phyloP scores from a whole-genome alignment of 1,140 invertebrate species.

The Telenomus remus region DNA sequence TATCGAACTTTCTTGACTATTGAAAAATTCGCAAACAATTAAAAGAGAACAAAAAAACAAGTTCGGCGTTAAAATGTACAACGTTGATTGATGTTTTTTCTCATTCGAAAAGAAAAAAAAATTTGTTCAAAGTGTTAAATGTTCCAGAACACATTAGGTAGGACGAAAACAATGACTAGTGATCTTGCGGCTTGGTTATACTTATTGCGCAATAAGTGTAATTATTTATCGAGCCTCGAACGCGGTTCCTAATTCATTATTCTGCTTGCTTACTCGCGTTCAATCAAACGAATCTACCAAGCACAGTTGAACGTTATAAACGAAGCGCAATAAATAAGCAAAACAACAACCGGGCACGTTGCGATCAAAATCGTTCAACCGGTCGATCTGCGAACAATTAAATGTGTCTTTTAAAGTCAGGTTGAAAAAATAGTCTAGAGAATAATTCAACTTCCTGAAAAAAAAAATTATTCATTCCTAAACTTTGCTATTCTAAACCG shows the following conservation, averaged over 20 bases:
- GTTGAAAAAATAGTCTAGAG: too few species aligned
- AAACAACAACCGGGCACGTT: too few species aligned
- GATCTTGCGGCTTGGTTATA: constrained; percentile 57
- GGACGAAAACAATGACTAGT: constrained; percentile 10
- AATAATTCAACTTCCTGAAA: too few species aligned
- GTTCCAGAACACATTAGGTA: constrained; percentile 23
- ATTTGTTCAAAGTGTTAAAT: constrained; percentile 14
- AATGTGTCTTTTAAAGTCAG: constrained; percentile 27
- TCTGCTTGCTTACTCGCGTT: constrained; percentile 24
- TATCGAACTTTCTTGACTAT: not conserved
- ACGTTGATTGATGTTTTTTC: constrained; percentile 2
- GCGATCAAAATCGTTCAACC: not conserved
- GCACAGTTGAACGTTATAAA: not conserved
- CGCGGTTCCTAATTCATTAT: constrained; percentile 38
- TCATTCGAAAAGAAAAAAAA: not conserved
- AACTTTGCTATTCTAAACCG: too few species aligned
- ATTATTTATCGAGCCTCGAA: constrained; percentile 10
- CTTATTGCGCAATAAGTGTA: constrained; percentile 66
- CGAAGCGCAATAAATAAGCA: too few species aligned
- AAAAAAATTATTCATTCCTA: constrained; percentile 20
- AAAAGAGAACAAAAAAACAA: too few species aligned
- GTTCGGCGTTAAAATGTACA: too few species aligned
- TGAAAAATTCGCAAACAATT: too few species aligned
- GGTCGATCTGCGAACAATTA: constrained; percentile 6
- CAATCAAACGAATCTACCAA: constrained; percentile 20